These are phyloP conservation scores for Sphaerophoria taeniata DNA, from an alignment of 2,888 invertebrate species.

Conservation along the genomic window DNA sequence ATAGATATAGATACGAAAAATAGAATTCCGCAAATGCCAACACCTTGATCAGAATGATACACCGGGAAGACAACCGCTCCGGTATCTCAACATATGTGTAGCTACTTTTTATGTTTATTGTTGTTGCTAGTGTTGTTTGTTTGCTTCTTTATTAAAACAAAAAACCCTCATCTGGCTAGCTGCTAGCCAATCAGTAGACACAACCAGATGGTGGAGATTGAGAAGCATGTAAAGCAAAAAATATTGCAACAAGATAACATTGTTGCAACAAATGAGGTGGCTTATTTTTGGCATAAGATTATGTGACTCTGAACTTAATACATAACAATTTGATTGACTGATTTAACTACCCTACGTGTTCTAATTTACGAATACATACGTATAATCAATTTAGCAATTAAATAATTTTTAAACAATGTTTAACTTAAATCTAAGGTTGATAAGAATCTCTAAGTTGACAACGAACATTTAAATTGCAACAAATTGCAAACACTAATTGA, in stretches of 20 bases:
- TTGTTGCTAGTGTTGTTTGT: constrained; percentile 19
- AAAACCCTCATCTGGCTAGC: neutral
- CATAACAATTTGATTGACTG: no score
- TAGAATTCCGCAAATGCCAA: constrained; percentile 73
- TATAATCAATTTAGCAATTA: neutral
- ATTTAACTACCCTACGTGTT: no score
- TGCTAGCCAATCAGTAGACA: constrained; percentile 68
- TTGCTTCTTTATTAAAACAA: neutral
- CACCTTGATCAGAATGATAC: constrained; percentile 67
- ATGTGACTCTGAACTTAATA: no score
- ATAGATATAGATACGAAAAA: constrained; percentile 65
- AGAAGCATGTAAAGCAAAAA: constrained; percentile 32
- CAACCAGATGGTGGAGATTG: constrained; percentile 68
- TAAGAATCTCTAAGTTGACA: neutral
- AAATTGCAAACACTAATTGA: constrained; percentile 4
- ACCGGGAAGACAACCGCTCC: constrained; percentile 11
- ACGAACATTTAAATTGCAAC: neutral
- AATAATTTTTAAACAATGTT: neutral
- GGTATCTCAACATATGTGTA: constrained; percentile 56
- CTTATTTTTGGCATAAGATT: no score
- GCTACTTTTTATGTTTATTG: constrained; percentile 19
- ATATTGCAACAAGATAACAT: constrained; percentile 3
- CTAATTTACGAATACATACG: no score
- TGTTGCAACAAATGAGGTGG: neutral
- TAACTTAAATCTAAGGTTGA: neutral